A percentile compares a stretch with the other conserved stretches of the same genome.
These are phyloP conservation scores for Potamilus streckersoni DNA, from an alignment of 1,140 invertebrate genomes.

Conservation along the genomic window DNA sequence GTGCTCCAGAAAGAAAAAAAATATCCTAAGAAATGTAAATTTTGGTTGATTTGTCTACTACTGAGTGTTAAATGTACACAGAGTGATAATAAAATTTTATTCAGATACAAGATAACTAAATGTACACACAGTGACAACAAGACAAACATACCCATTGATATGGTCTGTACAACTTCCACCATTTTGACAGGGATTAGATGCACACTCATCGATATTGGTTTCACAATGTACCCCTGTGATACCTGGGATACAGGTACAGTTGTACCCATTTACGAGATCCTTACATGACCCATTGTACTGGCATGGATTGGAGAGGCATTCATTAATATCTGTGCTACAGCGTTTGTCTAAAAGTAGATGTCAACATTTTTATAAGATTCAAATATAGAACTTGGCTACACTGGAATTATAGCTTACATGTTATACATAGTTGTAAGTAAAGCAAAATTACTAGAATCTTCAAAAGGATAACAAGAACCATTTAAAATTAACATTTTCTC, in stretches of 20 bases:
- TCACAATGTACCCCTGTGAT: slow-evolving; percentile 38
- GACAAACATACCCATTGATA: slow-evolving; percentile 17
- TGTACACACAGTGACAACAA: not conserved
- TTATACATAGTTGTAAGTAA: too few relatives aligned
- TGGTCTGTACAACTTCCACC: slow-evolving; percentile 30
- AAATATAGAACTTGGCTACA: not conserved
- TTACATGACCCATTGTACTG: slow-evolving; percentile 48
- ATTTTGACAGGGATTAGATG: slow-evolving; percentile 35
- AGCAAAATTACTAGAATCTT: too few relatives aligned
- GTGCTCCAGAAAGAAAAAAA: too few relatives aligned
- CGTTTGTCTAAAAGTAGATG: slow-evolving; percentile 30
- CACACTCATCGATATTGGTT: slow-evolving; percentile 38
- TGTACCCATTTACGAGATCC: slow-evolving; percentile 41
- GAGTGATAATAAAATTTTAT: not conserved
- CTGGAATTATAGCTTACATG: not conserved
- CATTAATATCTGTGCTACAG: slow-evolving; percentile 52
- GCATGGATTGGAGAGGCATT: slow-evolving; percentile 47
- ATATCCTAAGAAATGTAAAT: too few relatives aligned
- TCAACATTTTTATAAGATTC: not conserved
- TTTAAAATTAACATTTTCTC: too few relatives aligned
- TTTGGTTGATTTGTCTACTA: too few relatives aligned
- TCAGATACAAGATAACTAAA: not conserved
- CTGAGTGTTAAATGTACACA: not conserved
- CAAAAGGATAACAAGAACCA: too few relatives aligned
- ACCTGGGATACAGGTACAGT: slow-evolving; percentile 47